Evolutionary conservation across 2,888 invertebrate species (phyloP), one percentile per base, ranked within the genome.

Genomic region (Acanthosoma haemorrhoidale): DNA sequence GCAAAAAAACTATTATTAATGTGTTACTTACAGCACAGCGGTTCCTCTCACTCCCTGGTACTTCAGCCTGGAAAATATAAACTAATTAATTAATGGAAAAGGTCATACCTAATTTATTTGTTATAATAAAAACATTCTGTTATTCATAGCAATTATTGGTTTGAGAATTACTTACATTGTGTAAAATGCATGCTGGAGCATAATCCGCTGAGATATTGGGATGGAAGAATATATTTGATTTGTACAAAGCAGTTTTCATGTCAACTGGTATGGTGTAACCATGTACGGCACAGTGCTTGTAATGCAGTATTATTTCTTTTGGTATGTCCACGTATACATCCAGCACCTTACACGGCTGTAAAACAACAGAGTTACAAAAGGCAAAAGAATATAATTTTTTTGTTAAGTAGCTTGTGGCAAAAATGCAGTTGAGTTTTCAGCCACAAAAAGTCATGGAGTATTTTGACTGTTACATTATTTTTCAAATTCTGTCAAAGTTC

Each of bases 101-200:
- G 16, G 11, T 41, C 2, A 43, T 21, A 18, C 3, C n/a, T n/a
- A n/a, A n/a, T n/a, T n/a, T n/a, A n/a, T n/a, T n/a, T n/a, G n/a
- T n/a, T n/a, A n/a, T n/a, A n/a, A n/a, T n/a, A n/a, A n/a, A n/a
- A n/a, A n/a, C n/a, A n/a, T n/a, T n/a, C n/a, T n/a, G n/a, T n/a
- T n/a, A n/a, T n/a, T n/a, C n/a, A n/a, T n/a, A n/a, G n/a, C n/a
- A n/a, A n/a, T n/a, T n/a, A n/a, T 32, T 32, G 32, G 4, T 32
- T 51, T 51, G 18, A 6, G 2, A 13, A 18, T 5, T 4, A 25
- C 51, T 5, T 51, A 51, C 51, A 29, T 51, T 51, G 51, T 51
- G 51, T 51, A 51, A 29, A 51, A 51, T 51, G n/a, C 51, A 51
- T 51, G 25, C n/a, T 51, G 51, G 51, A 25, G 51, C 51, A 51